A percentile compares a stretch with the other conserved stretches of the same genome.
phyloP scores from a whole-genome alignment of 2,888 invertebrate genomes.

The Dasypolia templi region DNA sequence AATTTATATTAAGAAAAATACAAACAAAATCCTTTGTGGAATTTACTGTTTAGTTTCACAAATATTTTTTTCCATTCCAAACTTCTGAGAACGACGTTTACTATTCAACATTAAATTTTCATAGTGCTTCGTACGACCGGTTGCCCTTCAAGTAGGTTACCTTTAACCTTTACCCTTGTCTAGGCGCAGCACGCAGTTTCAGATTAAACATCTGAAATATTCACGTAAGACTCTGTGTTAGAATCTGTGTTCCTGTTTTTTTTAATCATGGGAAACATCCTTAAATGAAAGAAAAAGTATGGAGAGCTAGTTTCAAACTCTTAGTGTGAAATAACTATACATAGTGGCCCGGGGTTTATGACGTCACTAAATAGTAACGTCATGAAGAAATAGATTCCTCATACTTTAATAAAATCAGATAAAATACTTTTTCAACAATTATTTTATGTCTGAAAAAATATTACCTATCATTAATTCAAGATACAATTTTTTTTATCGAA shows the following conservation, averaged over 20 bases:
- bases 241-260: constrained; percentile 22
- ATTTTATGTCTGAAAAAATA: too few relatives aligned
- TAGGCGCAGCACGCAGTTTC: constrained; percentile 47
- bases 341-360: too few relatives aligned
- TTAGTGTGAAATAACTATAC: not conserved
- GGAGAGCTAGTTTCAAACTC: not conserved
- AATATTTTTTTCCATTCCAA: constrained; percentile 50
- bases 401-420: too few relatives aligned
- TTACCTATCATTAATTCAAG: too few relatives aligned
- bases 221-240: constrained; percentile 40
- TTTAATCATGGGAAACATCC: constrained; percentile 15
- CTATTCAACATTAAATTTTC: constrained; percentile 61
- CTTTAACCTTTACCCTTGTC: constrained; percentile 57
- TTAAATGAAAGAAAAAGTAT: not conserved
- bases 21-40: constrained; percentile 67
- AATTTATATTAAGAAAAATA: constrained; percentile 70
- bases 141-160: constrained; percentile 40
- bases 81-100: constrained; percentile 46
- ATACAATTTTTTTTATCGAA: too few relatives aligned
- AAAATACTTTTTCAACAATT: too few relatives aligned
- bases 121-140: constrained; percentile 52
- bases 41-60: constrained; percentile 67
- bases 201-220: constrained; percentile 59
- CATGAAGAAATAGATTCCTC: too few relatives aligned
- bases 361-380: too few relatives aligned